Conservation (phyloP, 1,140 invertebrate genomes). For the Psilanteris sp. region DNA sequence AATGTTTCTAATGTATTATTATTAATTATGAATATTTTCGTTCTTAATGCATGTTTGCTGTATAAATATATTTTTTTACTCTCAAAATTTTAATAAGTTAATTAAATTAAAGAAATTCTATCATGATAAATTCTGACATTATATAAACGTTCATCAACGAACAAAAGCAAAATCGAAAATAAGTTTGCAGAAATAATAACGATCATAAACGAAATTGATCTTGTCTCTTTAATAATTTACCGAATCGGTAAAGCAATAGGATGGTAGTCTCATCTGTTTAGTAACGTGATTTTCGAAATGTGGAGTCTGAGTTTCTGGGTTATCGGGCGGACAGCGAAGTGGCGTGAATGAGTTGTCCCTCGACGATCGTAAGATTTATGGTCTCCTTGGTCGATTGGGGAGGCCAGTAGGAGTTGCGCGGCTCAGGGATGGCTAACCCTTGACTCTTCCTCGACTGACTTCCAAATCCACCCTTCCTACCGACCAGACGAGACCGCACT, state of each 20-base stretch:
- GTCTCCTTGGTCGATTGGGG: slow-evolving; percentile 66
- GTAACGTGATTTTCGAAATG: slow-evolving; percentile 58
- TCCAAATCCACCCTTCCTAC: slow-evolving; percentile 51
- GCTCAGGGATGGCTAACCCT: slow-evolving; percentile 69
- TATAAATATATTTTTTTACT: too few species aligned
- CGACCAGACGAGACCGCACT: slow-evolving; percentile 33
- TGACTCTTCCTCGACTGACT: slow-evolving; percentile 71
- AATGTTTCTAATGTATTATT: too few species aligned
- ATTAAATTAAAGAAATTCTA: too few species aligned
- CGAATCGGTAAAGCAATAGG: slow-evolving; percentile 23
- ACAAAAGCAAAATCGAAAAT: too few species aligned
- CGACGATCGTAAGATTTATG: slow-evolving; percentile 79
- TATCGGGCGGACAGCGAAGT: slow-evolving; percentile 74
- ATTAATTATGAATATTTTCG: too few species aligned
- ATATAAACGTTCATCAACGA: too few species aligned
- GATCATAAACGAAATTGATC: slow-evolving; percentile 42
- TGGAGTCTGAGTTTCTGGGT: slow-evolving; percentile 61
- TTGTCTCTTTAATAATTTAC: slow-evolving; percentile 41
- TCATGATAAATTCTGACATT: too few species aligned
- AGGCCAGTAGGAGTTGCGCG: slow-evolving; percentile 44
- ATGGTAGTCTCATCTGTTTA: slow-evolving; percentile 49
- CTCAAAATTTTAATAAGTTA: too few species aligned
- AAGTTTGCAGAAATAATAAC: slow-evolving; percentile 15
- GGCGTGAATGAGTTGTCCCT: slow-evolving; percentile 78
- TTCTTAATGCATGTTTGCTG: too few species aligned